Percentiles rank a stretch among this genome's conserved stretches.
phyloP scores from a whole-genome alignment of 2,797 vertebrate species.

The Phylloscopus collybita region DNA sequence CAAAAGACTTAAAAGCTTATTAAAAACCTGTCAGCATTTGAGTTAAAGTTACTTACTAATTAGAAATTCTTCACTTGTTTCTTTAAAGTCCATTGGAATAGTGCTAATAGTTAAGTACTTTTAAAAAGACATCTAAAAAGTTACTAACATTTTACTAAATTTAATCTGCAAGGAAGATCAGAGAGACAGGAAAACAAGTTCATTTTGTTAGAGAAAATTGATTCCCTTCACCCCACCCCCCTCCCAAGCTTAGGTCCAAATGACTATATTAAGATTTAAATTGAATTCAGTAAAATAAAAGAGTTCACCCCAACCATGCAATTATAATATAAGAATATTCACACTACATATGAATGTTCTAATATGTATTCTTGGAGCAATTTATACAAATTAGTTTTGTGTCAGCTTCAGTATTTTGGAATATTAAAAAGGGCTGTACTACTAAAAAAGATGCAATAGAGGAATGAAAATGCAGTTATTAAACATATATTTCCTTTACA shows the following conservation, averaged over 20 bases:
- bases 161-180: neutral
- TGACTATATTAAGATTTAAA: neutral
- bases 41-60: neutral
- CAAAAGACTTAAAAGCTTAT: neutral
- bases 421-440: neutral
- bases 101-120: neutral
- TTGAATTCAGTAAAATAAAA: neutral
- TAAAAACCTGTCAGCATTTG: neutral
- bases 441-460: neutral
- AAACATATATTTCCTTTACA: neutral
- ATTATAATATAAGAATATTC: neutral
- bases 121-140: neutral
- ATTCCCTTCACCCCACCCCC: neutral
- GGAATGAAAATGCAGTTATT: neutral
- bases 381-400: neutral
- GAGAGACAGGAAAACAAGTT: neutral
- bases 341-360: neutral
- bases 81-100: neutral
- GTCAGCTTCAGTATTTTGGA: neutral
- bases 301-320: neutral
- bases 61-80: neutral
- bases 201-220: neutral
- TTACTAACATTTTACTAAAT: neutral
- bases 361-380: neutral
- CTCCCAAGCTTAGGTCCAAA: neutral